These are phyloP conservation scores for Andrena praecox DNA, from an alignment of 2,888 invertebrate species.

Conservation along the genomic window DNA sequence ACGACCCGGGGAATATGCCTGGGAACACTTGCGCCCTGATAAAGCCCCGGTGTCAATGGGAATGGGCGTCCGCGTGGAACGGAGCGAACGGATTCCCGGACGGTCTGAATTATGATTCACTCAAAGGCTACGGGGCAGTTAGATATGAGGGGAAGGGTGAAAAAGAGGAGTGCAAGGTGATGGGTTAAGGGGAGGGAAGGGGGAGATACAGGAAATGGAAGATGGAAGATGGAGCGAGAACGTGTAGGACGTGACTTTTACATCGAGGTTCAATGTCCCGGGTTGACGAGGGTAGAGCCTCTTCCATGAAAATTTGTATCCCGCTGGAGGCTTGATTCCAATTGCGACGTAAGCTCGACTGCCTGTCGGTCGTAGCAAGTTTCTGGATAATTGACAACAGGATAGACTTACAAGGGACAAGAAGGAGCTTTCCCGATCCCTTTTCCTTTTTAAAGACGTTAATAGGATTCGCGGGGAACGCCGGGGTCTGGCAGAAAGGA, in stretches of 20 bases:
- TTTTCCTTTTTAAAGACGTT: constrained; percentile 24
- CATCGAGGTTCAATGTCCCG: constrained; percentile 23
- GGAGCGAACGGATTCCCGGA: constrained; percentile 13
- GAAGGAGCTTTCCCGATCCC: constrained; percentile 3
- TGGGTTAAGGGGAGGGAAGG: too few relatives aligned
- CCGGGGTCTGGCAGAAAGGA: too few relatives aligned
- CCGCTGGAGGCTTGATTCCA: constrained; percentile 22
- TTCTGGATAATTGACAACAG: constrained; percentile 43
- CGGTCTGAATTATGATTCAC: constrained; percentile 44
- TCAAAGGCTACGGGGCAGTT: constrained; percentile 1
- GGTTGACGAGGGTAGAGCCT: constrained; percentile 22
- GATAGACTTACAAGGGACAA: constrained; percentile 20
- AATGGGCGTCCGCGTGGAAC: constrained; percentile 14
- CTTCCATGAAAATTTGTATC: constrained; percentile 18
- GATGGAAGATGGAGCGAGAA: too few relatives aligned
- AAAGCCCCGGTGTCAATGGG: constrained; percentile 36
- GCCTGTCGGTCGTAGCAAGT: constrained; percentile 30
- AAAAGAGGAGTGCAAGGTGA: too few relatives aligned
- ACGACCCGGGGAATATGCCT: constrained; percentile 45
- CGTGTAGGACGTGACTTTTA: constrained; percentile 20
- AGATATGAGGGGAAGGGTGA: too few relatives aligned
- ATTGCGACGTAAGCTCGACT: constrained; percentile 26
- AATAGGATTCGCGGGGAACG: constrained; percentile 20
- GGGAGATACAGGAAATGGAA: too few relatives aligned
- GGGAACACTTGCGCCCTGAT: constrained; percentile 44